Evolutionary conservation across 2,888 invertebrate species (phyloP).

Genomic region (Aleiodes testaceus): DNA sequence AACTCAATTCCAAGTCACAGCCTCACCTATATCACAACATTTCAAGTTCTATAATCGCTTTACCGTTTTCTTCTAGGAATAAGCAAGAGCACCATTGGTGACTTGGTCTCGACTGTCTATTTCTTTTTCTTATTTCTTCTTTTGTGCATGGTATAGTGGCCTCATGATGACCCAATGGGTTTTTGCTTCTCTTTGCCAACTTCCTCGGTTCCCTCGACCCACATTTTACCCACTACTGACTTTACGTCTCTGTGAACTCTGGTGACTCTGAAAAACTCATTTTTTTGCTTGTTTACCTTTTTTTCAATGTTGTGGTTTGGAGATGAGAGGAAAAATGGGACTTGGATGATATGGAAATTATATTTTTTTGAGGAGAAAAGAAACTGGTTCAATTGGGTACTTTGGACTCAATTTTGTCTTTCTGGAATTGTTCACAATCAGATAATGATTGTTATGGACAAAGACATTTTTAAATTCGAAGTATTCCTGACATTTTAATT

Average conservation of each 20-base stretch:
- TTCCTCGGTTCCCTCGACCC: constrained; percentile 31
- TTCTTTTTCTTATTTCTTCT: not conserved
- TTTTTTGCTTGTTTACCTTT: not conserved
- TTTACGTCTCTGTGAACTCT: constrained; percentile 2
- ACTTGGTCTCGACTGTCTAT: not conserved
- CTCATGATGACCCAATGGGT: constrained; percentile 40
- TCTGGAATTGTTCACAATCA: not conserved
- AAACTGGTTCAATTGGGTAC: not conserved
- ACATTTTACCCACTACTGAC: constrained; percentile 35
- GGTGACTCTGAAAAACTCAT: constrained; percentile 10
- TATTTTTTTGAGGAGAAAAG: not conserved
- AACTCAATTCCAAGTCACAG: not conserved
- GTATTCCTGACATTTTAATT: not conserved
- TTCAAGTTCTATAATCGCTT: constrained; percentile 37
- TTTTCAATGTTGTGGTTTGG: not conserved
- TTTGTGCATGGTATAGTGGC: constrained; percentile 9
- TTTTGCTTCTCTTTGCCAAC: constrained; percentile 31
- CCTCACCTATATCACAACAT: constrained; percentile 31
- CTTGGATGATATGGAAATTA: no score
- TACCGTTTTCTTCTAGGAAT: constrained; percentile 43
- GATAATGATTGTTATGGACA: not conserved
- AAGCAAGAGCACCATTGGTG: constrained; percentile 12
- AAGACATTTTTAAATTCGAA: not conserved
- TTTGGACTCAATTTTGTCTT: no score
- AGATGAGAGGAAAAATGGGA: not conserved